Conservation (phyloP, 2,888 invertebrate genomes). For the Volucella inflata region DNA sequence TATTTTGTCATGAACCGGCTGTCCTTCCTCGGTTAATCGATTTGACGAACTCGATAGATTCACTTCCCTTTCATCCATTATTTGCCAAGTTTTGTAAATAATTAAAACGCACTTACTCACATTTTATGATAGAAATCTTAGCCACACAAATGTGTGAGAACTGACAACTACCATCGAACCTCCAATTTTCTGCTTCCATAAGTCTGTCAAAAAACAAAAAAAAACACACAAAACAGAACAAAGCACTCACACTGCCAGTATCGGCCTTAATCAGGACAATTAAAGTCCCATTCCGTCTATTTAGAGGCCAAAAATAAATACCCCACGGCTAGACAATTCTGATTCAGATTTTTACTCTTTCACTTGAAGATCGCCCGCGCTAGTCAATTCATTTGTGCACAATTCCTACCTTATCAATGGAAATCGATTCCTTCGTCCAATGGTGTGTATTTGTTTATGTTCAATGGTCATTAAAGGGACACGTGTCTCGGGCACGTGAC, state of each 20-base stretch:
- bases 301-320: slow-evolving; percentile 39
- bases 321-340: slow-evolving; percentile 33
- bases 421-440: slow-evolving; percentile 63
- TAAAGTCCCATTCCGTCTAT: slow-evolving; percentile 65
- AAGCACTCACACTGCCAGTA: slow-evolving; percentile 28
- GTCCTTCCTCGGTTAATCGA: too few species aligned
- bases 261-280: slow-evolving; percentile 72
- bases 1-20: too few species aligned
- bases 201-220: too few species aligned
- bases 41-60: too few species aligned
- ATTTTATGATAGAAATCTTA: too few species aligned
- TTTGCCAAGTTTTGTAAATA: too few species aligned
- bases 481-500: slow-evolving; percentile 83
- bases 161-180: slow-evolving; percentile 43
- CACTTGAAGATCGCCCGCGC: slow-evolving; percentile 33
- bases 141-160: slow-evolving; percentile 50
- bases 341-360: slow-evolving; percentile 11
- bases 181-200: slow-evolving; percentile 33
- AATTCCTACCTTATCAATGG: slow-evolving; percentile 54
- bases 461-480: slow-evolving; percentile 83
- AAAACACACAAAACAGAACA: neutral
- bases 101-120: too few species aligned
- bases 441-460: slow-evolving; percentile 68
- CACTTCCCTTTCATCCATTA: too few species aligned
- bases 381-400: slow-evolving; percentile 61